These are phyloP conservation scores for Argynnis bischoffii DNA, from an alignment of 2,888 invertebrate species.

Conservation along the genomic window DNA sequence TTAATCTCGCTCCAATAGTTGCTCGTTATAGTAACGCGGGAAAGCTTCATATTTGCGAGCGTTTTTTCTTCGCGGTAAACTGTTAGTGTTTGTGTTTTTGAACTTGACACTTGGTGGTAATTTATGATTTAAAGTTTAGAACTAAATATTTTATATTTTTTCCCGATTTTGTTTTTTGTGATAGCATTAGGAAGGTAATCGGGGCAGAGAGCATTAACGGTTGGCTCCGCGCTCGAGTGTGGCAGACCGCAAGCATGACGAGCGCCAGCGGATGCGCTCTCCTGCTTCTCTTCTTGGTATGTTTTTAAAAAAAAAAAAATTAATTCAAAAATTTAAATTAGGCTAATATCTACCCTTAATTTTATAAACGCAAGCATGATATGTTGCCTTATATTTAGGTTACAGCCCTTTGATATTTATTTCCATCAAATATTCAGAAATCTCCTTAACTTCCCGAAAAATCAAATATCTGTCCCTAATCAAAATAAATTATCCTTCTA, in stretches of 20 bases:
- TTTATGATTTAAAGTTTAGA: slow-evolving; percentile 29
- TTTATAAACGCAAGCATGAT: too few species aligned
- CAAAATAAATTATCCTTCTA: too few species aligned
- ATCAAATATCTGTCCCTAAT: too few species aligned
- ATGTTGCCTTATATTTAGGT: too few species aligned
- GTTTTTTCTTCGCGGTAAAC: slow-evolving; percentile 19
- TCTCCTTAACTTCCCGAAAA: too few species aligned
- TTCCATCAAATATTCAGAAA: too few species aligned
- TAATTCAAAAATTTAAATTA: too few species aligned
- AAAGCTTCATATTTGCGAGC: slow-evolving; percentile 39
- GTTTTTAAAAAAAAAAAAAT: slow-evolving; percentile 46
- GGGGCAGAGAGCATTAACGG: slow-evolving; percentile 82
- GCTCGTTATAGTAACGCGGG: slow-evolving; percentile 40
- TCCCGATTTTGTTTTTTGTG: slow-evolving; percentile 55
- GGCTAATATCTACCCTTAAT: too few species aligned
- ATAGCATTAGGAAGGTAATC: slow-evolving; percentile 73
- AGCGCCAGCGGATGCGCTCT: slow-evolving; percentile 72
- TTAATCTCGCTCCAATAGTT: slow-evolving; percentile 32
- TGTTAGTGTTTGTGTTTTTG: slow-evolving; percentile 42
- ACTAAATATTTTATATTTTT: slow-evolving; percentile 39
- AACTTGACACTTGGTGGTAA: slow-evolving; percentile 6
- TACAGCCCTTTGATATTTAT: too few species aligned
- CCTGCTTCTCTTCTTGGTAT: slow-evolving; percentile 71
- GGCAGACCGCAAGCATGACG: slow-evolving; percentile 81
- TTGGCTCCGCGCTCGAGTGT: slow-evolving; percentile 80